Conservation (phyloP, 2,797 vertebrate species). For the Lepus oiostolus region DNA sequence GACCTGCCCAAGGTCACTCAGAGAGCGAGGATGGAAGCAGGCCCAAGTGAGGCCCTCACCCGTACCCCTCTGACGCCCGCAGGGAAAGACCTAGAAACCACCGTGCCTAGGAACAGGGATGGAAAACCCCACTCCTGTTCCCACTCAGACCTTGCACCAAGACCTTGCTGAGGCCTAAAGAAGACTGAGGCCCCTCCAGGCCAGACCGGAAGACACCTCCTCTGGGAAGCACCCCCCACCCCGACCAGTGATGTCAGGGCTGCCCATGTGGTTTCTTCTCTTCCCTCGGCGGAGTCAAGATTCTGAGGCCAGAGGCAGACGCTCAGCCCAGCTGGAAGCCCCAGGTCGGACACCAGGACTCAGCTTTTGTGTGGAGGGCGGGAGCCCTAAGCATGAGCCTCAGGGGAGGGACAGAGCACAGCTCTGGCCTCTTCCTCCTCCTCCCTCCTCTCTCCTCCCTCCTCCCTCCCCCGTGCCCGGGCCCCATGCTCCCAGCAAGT, state of each 20-base stretch:
- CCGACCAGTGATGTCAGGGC: neutral
- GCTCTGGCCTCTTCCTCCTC: neutral
- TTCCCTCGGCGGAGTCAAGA: neutral
- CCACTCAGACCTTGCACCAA: neutral
- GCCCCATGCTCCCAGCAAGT: conserved; percentile 53
- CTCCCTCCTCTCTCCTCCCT: neutral
- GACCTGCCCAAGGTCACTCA: neutral
- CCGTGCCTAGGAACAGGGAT: neutral
- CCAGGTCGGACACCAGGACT: neutral
- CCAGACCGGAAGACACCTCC: neutral
- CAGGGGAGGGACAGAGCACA: neutral
- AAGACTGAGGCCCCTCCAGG: neutral
- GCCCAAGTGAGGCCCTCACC: no score
- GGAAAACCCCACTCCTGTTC: neutral
- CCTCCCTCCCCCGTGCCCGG: neutral
- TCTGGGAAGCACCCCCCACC: neutral
- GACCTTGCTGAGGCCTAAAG: neutral
- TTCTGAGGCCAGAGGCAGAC: neutral
- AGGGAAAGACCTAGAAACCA: neutral
- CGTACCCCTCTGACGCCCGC: neutral
- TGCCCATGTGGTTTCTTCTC: neutral
- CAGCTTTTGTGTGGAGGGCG: neutral
- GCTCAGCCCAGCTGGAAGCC: neutral
- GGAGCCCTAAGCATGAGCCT: neutral
- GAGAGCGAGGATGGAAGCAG: neutral